A percentile compares a stretch with the other conserved stretches of the same genome.
phyloP scores from a whole-genome alignment of 92 coral and sea anemone genomes.

The Muricea muricata region DNA sequence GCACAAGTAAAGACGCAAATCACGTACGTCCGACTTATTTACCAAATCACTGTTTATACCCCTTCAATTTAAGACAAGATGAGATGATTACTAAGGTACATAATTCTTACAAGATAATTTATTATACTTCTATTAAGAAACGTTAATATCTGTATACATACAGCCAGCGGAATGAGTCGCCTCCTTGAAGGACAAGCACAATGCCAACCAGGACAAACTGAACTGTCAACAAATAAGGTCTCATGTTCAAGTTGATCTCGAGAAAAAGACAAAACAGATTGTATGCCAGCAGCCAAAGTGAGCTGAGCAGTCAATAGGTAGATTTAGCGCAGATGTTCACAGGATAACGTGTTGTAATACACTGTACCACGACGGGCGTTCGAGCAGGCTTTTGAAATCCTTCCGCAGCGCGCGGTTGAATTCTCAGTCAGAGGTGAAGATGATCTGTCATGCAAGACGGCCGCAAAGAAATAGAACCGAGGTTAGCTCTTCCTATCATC shows the following conservation, averaged over 20 bases:
- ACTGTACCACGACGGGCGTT: constrained; percentile 33
- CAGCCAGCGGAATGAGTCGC: constrained; percentile 79
- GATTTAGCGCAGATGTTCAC: constrained; percentile 17
- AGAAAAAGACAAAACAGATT: not conserved
- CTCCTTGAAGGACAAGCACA: constrained; percentile 34
- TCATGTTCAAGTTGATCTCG: constrained; percentile 34
- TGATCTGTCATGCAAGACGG: constrained; percentile 48
- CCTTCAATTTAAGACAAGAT: constrained; percentile 1
- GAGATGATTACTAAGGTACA: too few relatives aligned
- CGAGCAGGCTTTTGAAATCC: constrained; percentile 34
- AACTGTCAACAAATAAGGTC: constrained; percentile 46
- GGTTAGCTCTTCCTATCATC: constrained; percentile 42
- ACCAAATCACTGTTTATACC: not conserved
- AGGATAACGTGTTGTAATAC: constrained; percentile 2
- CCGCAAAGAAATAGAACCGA: constrained; percentile 34
- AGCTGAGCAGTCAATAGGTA: not conserved
- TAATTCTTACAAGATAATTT: too few relatives aligned
- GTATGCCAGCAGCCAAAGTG: not conserved
- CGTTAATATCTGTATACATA: constrained; percentile 56
- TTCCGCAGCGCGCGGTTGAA: constrained; percentile 41
- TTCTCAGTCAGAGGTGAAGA: constrained; percentile 35
- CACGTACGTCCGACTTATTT: not conserved
- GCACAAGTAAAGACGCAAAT: constrained; percentile 13
- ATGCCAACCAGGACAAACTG: constrained; percentile 47
- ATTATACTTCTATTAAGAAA: constrained; percentile 23